phyloP scores from a whole-genome alignment of 2,113 vertebrate species.

The Calyptommatus sinebrachiatus region DNA sequence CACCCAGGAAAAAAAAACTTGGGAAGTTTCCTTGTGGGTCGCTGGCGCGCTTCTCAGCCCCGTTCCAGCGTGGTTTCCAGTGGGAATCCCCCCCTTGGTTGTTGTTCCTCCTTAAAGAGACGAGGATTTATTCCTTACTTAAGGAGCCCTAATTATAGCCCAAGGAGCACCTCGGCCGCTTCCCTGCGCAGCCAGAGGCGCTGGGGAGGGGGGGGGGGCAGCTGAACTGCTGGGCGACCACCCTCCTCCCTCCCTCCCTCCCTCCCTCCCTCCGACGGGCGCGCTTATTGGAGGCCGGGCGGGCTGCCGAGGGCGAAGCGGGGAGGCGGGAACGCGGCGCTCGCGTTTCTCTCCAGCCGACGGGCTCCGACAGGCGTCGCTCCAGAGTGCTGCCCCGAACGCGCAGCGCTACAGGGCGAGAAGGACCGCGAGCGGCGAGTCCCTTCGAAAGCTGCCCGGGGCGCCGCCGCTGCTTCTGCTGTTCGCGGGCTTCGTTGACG shows the following conservation, averaged over 20 bases:
- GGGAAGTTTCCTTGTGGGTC: not conserved
- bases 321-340: not conserved
- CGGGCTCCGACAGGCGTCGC: not conserved
- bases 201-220: too few species aligned
- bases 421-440: too few species aligned
- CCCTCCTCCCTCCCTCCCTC: not conserved
- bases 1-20: not conserved
- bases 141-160: not conserved
- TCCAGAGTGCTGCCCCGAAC: not conserved
- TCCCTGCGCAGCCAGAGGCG: not conserved
- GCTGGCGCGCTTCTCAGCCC: not conserved
- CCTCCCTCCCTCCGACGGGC: not conserved
- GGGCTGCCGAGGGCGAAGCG: not conserved
- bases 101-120: not conserved
- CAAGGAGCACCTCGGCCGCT: conserved; percentile 1
- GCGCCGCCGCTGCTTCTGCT: not conserved
- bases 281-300: not conserved
- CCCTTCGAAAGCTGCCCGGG: not conserved
- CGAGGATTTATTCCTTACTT: not conserved
- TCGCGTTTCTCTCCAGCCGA: not conserved
- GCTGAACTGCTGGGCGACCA: not conserved
- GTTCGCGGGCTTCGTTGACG: not conserved
- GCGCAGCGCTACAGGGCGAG: not conserved
- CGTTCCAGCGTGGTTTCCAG: too few species aligned
- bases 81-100: not conserved